phyloP scores from a whole-genome alignment of 2,113 vertebrate genomes.

The Martes martes region DNA sequence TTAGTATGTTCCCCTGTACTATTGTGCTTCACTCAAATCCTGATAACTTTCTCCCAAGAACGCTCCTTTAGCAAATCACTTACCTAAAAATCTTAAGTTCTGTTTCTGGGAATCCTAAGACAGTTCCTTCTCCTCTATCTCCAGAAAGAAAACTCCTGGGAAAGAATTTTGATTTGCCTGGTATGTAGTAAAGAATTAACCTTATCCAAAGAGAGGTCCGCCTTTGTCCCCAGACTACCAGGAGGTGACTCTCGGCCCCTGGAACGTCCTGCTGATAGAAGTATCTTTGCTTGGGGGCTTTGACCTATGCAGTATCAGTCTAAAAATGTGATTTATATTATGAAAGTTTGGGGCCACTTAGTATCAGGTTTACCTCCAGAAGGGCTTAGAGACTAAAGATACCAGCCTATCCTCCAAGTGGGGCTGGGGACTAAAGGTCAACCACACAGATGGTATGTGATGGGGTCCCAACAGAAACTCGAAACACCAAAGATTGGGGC shows the following conservation, averaged over 20 bases:
- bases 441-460: not conserved
- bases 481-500: not conserved
- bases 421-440: not conserved
- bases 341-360: not conserved
- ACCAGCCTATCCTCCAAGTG: not conserved
- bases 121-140: not conserved
- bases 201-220: not conserved
- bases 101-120: not conserved
- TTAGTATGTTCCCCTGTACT: not conserved
- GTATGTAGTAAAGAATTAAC: not conserved
- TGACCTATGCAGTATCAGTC: not conserved
- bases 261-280: not conserved
- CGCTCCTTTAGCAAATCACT: not conserved
- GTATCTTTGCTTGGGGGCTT: not conserved
- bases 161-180: not conserved
- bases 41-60: not conserved
- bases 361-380: not conserved
- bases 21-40: not conserved
- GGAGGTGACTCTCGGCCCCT: not conserved
- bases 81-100: not conserved
- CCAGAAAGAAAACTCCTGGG: not conserved
- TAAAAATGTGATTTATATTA: not conserved
- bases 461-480: not conserved
- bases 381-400: not conserved
- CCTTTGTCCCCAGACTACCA: not conserved